These are phyloP conservation scores for Enteromius anoplus DNA, from an alignment of 2,797 vertebrate species.

Conservation along the genomic window DNA sequence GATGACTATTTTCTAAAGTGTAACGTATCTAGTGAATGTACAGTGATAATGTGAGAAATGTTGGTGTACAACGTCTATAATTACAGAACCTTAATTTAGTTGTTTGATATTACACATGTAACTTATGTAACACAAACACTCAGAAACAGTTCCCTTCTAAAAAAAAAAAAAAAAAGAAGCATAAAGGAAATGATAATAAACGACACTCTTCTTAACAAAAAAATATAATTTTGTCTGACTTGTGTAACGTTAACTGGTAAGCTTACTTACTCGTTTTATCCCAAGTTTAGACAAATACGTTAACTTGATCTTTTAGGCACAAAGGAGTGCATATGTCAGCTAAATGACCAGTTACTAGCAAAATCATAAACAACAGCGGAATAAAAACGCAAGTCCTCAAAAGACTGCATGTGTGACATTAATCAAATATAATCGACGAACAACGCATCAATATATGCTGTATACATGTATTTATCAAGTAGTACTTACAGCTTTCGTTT, in stretches of 20 bases:
- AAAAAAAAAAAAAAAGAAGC: neutral
- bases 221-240: neutral
- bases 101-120: neutral
- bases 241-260: neutral
- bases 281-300: neutral
- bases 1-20: neutral
- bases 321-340: neutral
- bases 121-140: neutral
- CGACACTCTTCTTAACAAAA: neutral
- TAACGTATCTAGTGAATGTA: neutral
- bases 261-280: neutral
- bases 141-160: neutral
- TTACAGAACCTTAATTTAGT: neutral
- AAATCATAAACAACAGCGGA: neutral
- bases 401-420: neutral
- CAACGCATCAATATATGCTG: neutral
- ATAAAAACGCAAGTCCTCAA: neutral
- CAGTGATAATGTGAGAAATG: neutral
- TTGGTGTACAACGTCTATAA: neutral
- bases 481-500: constrained; percentile 37
- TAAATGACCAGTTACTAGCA: neutral
- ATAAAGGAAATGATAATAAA: neutral
- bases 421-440: neutral
- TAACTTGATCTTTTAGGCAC: neutral
- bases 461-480: neutral